These are phyloP conservation scores for Eufriesea mexicana DNA, from an alignment of 1,140 invertebrate species.

Conservation along the genomic window DNA sequence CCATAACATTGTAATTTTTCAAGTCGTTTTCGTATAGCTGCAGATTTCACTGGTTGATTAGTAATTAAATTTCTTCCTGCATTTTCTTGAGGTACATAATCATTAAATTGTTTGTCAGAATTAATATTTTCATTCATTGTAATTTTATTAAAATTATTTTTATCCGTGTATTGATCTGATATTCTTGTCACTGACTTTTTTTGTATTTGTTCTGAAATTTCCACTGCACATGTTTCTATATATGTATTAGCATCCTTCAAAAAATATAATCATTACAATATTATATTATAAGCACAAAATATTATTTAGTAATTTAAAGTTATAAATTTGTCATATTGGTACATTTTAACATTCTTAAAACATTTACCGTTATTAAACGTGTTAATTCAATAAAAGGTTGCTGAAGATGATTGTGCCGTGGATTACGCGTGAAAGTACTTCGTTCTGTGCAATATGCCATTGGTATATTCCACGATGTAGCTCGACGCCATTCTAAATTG, in stretches of 20 bases:
- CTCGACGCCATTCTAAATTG: slow-evolving; percentile 85
- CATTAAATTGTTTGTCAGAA: neutral
- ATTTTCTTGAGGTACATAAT: neutral
- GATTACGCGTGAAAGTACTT: slow-evolving; percentile 79
- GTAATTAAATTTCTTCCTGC: neutral
- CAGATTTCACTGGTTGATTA: slow-evolving; percentile 31
- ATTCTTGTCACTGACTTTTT: slow-evolving; percentile 67
- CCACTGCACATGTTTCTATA: slow-evolving; percentile 61
- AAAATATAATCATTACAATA: slow-evolving; percentile 32
- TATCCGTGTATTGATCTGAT: slow-evolving; percentile 39
- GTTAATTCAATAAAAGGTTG: slow-evolving; percentile 69
- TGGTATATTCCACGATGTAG: slow-evolving; percentile 74
- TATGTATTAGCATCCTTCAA: slow-evolving; percentile 73
- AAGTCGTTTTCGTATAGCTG: slow-evolving; percentile 65
- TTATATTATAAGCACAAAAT: neutral
- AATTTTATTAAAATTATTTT: slow-evolving; percentile 34
- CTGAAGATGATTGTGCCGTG: slow-evolving; percentile 73
- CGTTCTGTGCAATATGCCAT: slow-evolving; percentile 79
- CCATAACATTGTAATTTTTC: slow-evolving; percentile 75
- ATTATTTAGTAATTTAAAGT: neutral
- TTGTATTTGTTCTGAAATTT: slow-evolving; percentile 71
- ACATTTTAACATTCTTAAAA: neutral
- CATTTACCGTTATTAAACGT: slow-evolving; percentile 52
- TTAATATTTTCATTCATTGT: neutral
- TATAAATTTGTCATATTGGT: neutral